A percentile compares a stretch with the other conserved stretches of the same genome.
phyloP scores from a whole-genome alignment of 2,113 vertebrate species.

The Paracyprichromis sp. region DNA sequence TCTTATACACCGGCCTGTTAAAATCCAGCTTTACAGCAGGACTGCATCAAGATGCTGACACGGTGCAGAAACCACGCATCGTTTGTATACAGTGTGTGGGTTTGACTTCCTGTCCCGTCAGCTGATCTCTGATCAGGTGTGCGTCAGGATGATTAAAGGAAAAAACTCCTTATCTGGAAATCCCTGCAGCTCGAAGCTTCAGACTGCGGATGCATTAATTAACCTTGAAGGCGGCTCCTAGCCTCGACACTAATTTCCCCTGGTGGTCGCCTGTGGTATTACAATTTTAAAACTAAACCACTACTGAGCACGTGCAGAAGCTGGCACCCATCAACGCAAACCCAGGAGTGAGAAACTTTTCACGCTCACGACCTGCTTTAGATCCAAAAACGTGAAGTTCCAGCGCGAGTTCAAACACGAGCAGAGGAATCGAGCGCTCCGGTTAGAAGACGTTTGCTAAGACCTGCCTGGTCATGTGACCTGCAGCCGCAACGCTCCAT shows the following conservation, averaged over 20 bases:
- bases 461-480: background rate
- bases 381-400: background rate
- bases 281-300: background rate
- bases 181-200: accelerated
- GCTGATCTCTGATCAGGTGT: background rate
- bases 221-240: background rate
- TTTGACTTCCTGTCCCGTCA: background rate
- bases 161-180: background rate
- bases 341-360: background rate
- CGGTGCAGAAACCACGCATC: background rate
- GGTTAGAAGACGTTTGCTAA: background rate
- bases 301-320: background rate
- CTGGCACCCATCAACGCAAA: background rate
- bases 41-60: background rate
- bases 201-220: background rate
- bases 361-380: background rate
- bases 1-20: accelerated
- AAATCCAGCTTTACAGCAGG: background rate
- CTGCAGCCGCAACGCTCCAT: background rate
- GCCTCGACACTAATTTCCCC: accelerated
- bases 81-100: background rate
- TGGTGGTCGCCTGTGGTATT: accelerated
- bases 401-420: background rate
- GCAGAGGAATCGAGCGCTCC: background rate
- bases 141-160: background rate